Base-by-base conservation (phyloP, 92 coral and sea anemone species). In the Pocillopora grandis region DNA sequence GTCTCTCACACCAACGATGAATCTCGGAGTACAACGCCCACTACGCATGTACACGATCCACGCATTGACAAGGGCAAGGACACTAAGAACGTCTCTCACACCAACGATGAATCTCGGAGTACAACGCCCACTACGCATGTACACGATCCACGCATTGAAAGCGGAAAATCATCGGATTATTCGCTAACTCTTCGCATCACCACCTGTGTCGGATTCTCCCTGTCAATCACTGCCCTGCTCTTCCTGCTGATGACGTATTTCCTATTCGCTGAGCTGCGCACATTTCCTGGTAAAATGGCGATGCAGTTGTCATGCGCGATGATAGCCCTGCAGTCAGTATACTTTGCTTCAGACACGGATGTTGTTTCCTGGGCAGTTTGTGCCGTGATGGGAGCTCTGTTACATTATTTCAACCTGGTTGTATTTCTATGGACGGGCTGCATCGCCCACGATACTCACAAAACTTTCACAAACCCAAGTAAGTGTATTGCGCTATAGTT, bases 361-460 rank as follows among this genome's bases (percentile, higher is more conserved):
- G 48, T 78, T 52, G 82, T 78, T 63, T 78, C 82, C 72, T 48
- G 42, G 9, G 62, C 80, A 65, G 42, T 31, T 10, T 82, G 91
- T 71, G 80, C 64, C 49, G 80, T 66, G 42, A 62, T 71, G 77
- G 91, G 80, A 13, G 79, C 72, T 36, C 12, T 83, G 57, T 71
- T 49, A 57, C 91, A 88, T 80, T 88, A 82, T 48, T 69, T 69
- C 63, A 42, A 76, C 63, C 82, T 88, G 62, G 80, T 75, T 5
- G 48, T 57, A 0, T 88, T 88, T 33, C 58, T 75, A 13, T 76
- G 87, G 79, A 83, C 78, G 84, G 72, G 91, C 19, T 84, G 63
- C 1, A 77, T 83, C 42, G 91, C 91, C 15, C 77, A 77, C 82
- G 66, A 83, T 67, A 88, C 88, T 19, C 76, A 72, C 23, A 82